Base-by-base conservation (phyloP, 2,113 vertebrate genomes). In the Elgaria multicarinata region DNA sequence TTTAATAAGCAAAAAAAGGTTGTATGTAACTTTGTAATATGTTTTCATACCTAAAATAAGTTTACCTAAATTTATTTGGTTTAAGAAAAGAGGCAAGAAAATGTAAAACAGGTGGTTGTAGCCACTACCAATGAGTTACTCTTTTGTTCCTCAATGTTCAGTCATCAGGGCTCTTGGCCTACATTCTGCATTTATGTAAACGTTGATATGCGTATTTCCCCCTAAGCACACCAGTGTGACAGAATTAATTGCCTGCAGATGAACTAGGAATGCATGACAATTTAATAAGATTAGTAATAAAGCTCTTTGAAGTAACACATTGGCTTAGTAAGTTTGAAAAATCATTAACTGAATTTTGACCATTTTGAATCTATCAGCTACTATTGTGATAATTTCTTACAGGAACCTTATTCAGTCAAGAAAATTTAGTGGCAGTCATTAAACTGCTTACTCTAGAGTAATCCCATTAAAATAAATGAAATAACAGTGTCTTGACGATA, bases 221-320 rank as follows among this genome's bases (percentile, higher is more conserved):
- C 16, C 72, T 75, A 14, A 33, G 76, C 18, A 0, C 50, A 46
- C 44, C 42, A 87, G 88, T 89, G 36, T 81, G 71, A 22, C 28
- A 64, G 58, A 66, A 81, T 9, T 69, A 87, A 87, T 69, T 87
- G 76, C 39, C 55, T 87, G 26, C 85, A 46, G 62, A 77, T 46
- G 62, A 77, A 46, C 85, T 46, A 87, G 55, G 55, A 46, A 76
- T 46, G 28, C 39, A 87, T 16, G 31, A 46, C 62, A 87, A 77
- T 77, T 46, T 77, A 80, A 67, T 39, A 67, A 53, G 64, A 69
- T 78, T 69, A 69, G 76, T 22, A 80, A 42, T 39, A 62, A 44
- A 53, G 1, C 33, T 79, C 4, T 69, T 46, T 80, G 64, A 79
- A 71, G 16, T 33, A 83, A 71, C 46, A 8, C 62, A 31, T 80